Evolutionary conservation across 2,113 vertebrate genomes (phyloP).

Genomic region (Myrmophylax atrothorax): DNA sequence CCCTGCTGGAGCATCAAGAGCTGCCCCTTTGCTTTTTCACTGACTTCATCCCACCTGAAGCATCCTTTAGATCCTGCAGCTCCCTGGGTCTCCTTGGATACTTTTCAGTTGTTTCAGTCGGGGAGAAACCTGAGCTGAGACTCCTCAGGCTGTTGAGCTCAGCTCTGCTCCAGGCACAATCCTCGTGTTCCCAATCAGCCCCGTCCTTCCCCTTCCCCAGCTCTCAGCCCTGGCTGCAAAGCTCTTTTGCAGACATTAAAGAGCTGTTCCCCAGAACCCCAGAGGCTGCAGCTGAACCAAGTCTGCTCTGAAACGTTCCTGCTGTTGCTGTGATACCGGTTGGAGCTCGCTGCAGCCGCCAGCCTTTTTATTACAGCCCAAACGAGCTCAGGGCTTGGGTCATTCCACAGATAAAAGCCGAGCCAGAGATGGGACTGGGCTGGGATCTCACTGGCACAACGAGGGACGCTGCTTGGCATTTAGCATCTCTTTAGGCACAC

Average conservation of each 20-base stretch:
- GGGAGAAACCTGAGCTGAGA: background rate
- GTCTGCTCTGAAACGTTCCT: slow-evolving; percentile 8
- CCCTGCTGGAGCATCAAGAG: background rate
- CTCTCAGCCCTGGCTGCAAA: background rate
- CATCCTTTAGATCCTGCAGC: background rate
- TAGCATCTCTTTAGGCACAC: background rate
- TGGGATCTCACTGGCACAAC: background rate
- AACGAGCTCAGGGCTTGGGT: background rate
- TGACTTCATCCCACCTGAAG: background rate
- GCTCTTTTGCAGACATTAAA: slow-evolving; percentile 30
- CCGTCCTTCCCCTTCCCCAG: background rate
- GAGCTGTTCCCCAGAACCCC: slow-evolving; percentile 38
- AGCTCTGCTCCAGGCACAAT: background rate
- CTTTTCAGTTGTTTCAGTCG: background rate
- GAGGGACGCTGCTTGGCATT: background rate
- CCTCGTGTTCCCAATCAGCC: rapidly evolving
- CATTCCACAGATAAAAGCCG: background rate
- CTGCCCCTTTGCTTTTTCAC: background rate
- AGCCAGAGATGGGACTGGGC: background rate
- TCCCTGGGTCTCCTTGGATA: background rate
- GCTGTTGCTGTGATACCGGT: slow-evolving; percentile 59
- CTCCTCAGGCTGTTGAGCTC: background rate
- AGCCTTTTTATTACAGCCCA: slow-evolving; percentile 10
- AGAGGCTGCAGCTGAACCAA: slow-evolving; percentile 11
- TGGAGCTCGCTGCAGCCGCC: background rate